phyloP scores from a whole-genome alignment of 92 coral and sea anemone genomes.

The Umimayanthus kanabou region DNA sequence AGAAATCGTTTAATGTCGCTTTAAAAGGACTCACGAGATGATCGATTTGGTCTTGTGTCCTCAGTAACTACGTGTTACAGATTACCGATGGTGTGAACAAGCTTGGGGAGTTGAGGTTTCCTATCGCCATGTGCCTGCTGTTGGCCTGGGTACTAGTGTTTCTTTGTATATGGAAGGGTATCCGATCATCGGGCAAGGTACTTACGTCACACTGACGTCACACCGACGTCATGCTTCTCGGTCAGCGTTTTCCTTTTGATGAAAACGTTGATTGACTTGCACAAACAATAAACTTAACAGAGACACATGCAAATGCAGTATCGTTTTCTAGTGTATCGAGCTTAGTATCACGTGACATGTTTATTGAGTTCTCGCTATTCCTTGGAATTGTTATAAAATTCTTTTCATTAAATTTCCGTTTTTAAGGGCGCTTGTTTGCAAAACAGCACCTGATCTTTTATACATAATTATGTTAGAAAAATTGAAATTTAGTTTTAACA shows the following conservation, averaged over 20 bases:
- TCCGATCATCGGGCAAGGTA: conserved; percentile 90
- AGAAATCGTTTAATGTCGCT: neutral
- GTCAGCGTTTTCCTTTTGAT: conserved; percentile 18
- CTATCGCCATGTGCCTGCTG: conserved; percentile 69
- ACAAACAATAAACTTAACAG: neutral
- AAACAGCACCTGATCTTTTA: no score
- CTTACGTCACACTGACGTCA: conserved; percentile 31
- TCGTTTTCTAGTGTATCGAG: neutral
- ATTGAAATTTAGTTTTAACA: neutral
- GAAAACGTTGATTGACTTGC: neutral
- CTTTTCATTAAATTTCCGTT: no score
- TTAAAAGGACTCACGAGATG: neutral
- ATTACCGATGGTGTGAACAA: conserved; percentile 46
- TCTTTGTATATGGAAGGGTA: conserved; percentile 94
- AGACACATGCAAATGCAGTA: no score
- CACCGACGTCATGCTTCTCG: conserved; percentile 10
- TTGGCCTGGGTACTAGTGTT: conserved; percentile 94
- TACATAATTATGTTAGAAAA: no score
- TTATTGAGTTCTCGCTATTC: no score
- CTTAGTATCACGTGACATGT: no score
- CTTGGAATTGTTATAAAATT: no score
- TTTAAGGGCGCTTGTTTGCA: no score
- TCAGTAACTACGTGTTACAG: conserved; percentile 43
- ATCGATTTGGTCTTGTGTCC: neutral
- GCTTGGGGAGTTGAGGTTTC: conserved; percentile 46